phyloP scores from a whole-genome alignment of 2,113 vertebrate species.

The Plotosus lineatus region DNA sequence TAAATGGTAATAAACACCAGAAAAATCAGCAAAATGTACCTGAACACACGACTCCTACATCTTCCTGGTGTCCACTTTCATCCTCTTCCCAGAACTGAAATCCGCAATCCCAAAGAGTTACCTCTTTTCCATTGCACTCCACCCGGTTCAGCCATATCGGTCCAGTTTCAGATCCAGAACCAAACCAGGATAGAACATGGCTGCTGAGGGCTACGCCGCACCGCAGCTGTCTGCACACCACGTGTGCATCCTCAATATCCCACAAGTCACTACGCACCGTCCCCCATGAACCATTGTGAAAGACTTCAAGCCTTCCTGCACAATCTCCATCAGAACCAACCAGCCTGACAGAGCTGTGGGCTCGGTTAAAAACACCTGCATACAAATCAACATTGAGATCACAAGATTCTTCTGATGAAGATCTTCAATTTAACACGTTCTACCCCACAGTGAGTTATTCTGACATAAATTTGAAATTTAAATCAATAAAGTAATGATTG shows the following conservation, averaged over 20 bases:
- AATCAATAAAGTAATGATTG: neutral
- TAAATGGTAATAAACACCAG: neutral
- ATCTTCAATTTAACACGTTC: too few relatives aligned
- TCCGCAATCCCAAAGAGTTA: constrained; percentile 46
- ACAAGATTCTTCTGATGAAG: too few relatives aligned
- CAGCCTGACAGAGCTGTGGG: constrained; percentile 24
- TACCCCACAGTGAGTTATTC: neutral
- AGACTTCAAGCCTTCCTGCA: constrained; percentile 49
- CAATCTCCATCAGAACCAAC: constrained; percentile 37
- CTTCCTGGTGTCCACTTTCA: constrained; percentile 48
- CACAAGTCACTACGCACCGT: constrained; percentile 51
- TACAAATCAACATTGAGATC: neutral
- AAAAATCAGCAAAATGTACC: neutral
- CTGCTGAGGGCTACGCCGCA: constrained; percentile 43
- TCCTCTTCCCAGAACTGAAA: constrained; percentile 38
- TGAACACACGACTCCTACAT: constrained; percentile 53
- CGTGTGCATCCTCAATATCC: constrained; percentile 49
- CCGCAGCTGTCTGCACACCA: constrained; percentile 53
- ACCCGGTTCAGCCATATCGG: constrained; percentile 55
- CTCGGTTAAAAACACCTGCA: constrained; percentile 8
- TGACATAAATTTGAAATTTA: neutral
- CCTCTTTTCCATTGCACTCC: constrained; percentile 49
- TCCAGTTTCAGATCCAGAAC: constrained; percentile 42
- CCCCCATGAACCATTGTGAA: constrained; percentile 47
- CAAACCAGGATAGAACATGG: constrained; percentile 40